phyloP scores from a whole-genome alignment of 53 echinoderm and acorn worm genomes.

The Holothuria leucospilota region DNA sequence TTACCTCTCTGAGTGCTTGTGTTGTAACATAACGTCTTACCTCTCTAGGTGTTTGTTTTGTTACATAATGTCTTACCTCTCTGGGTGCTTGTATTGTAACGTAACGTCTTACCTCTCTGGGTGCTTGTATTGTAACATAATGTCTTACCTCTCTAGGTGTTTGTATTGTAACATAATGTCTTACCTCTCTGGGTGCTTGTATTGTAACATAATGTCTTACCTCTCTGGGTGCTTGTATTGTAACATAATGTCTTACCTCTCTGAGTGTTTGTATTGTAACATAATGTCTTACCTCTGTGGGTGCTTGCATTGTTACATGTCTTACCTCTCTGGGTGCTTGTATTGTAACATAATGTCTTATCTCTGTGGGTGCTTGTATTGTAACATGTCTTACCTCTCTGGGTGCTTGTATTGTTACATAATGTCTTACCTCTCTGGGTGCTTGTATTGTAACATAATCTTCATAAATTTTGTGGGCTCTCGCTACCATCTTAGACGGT shows the following conservation, averaged over 20 bases:
- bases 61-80: slow-evolving; percentile 99
- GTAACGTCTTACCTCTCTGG: slow-evolving; percentile 98
- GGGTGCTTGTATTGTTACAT: slow-evolving; percentile 99
- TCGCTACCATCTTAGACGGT: slow-evolving; percentile 73
- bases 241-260: slow-evolving; percentile 99
- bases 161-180: slow-evolving; percentile 99
- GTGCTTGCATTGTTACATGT: slow-evolving; percentile 99
- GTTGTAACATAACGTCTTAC: slow-evolving; percentile 99
- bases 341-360: slow-evolving; percentile 99
- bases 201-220: slow-evolving; percentile 99
- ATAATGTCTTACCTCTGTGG: slow-evolving; percentile 99
- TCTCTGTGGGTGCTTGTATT: slow-evolving; percentile 98
- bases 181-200: slow-evolving; percentile 99
- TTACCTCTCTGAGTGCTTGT: slow-evolving; percentile 99
- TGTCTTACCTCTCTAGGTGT: slow-evolving; percentile 99
- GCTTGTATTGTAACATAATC: slow-evolving; percentile 99
- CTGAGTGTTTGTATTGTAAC: slow-evolving; percentile 98
- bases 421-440: slow-evolving; percentile 90
- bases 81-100: slow-evolving; percentile 99
- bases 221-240: slow-evolving; percentile 99
- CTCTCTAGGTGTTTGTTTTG: slow-evolving; percentile 98
- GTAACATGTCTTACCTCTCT: slow-evolving; percentile 99
- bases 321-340: slow-evolving; percentile 99
- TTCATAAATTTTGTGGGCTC: slow-evolving; percentile 95
- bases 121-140: slow-evolving; percentile 99